phyloP scores from a whole-genome alignment of 2,888 invertebrate genomes.

The Mayetiola destructor region DNA sequence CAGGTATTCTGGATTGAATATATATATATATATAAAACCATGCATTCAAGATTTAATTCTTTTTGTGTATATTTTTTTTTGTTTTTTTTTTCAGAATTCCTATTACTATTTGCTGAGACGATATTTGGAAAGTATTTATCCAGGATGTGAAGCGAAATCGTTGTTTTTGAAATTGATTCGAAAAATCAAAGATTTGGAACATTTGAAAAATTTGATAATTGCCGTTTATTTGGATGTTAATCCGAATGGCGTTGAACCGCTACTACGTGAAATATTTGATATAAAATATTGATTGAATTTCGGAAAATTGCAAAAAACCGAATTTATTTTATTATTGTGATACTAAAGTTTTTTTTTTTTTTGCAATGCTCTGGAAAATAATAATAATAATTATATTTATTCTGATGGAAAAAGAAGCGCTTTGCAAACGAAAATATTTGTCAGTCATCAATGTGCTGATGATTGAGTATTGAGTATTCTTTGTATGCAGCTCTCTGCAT shows the following conservation, averaged over 20 bases:
- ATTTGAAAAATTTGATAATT: conserved; percentile 80
- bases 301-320: conserved; percentile 17
- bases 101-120: conserved; percentile 78
- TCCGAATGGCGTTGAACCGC: conserved; percentile 78
- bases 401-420: too few relatives aligned
- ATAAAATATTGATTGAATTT: conserved; percentile 57
- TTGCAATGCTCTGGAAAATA: background rate
- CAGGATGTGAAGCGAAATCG: conserved; percentile 75
- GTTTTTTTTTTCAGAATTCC: conserved; percentile 49
- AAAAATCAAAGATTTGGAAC: conserved; percentile 79
- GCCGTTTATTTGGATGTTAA: conserved; percentile 81
- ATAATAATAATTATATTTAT: too few relatives aligned
- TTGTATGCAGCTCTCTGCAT: too few relatives aligned
- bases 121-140: conserved; percentile 68
- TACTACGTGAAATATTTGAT: conserved; percentile 90
- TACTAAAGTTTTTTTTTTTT: background rate
- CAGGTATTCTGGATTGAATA: conserved; percentile 42
- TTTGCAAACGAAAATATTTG: too few relatives aligned
- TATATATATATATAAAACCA: background rate
- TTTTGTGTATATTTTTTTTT: conserved; percentile 14
- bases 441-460: too few relatives aligned
- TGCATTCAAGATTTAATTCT: conserved; percentile 15
- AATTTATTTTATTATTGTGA: background rate
- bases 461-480: too few relatives aligned
- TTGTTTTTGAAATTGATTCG: conserved; percentile 77